phyloP scores from a whole-genome alignment of 2,888 invertebrate species.

The Lypha dubia region DNA sequence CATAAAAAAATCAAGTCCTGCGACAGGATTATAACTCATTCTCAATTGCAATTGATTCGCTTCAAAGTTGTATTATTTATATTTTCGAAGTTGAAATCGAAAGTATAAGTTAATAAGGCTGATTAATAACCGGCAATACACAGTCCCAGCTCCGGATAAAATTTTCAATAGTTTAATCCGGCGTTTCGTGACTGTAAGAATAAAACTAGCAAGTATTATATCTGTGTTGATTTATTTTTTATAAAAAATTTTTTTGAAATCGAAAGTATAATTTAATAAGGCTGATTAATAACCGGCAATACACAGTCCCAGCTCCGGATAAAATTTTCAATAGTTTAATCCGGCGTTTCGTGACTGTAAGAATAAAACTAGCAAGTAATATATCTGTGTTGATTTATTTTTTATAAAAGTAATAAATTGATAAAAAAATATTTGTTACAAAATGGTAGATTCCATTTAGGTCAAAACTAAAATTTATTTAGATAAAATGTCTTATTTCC shows the following conservation, averaged over 20 bases:
- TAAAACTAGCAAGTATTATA: slow-evolving; percentile 78
- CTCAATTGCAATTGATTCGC: neutral
- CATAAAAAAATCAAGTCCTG: too few species aligned
- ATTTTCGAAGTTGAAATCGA: too few species aligned
- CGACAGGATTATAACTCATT: too few species aligned
- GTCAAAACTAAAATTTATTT: too few species aligned
- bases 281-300: neutral
- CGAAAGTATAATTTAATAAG: too few species aligned
- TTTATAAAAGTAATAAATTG: slow-evolving; percentile 72
- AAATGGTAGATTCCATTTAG: neutral
- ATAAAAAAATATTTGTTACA: slow-evolving; percentile 80
- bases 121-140: slow-evolving; percentile 48
- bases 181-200: slow-evolving; percentile 82
- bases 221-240: slow-evolving; percentile 76
- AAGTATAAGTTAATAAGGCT: too few species aligned
- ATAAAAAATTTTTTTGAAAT: slow-evolving; percentile 15
- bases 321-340: slow-evolving; percentile 77
- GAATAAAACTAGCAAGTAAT: slow-evolving; percentile 77
- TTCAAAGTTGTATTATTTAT: too few species aligned
- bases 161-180: slow-evolving; percentile 78
- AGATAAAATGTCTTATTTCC: too few species aligned
- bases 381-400: slow-evolving; percentile 78
- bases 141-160: slow-evolving; percentile 83
- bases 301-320: slow-evolving; percentile 82
- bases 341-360: slow-evolving; percentile 82